phyloP scores from a whole-genome alignment of 2,797 vertebrate species.

The Oryzias sinensis region DNA sequence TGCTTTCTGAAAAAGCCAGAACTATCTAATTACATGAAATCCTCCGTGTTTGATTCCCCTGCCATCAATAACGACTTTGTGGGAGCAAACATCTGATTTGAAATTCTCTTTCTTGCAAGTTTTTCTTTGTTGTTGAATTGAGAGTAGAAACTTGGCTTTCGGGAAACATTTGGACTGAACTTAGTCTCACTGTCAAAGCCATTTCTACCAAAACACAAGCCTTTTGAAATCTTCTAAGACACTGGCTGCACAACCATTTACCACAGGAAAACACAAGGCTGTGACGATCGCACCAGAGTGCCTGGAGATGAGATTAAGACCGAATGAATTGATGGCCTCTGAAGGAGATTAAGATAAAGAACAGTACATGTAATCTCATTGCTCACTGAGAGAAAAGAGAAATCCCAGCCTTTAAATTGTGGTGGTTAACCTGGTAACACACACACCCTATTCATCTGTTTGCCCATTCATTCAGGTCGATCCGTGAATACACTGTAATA shows the following conservation, averaged over 20 bases:
- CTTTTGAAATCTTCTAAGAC: conserved; percentile 33
- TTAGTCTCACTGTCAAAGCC: conserved; percentile 25
- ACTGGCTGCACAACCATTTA: conserved; percentile 8
- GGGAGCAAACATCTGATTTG: conserved; percentile 48
- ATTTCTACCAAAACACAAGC: conserved; percentile 30
- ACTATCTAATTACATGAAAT: conserved; percentile 42
- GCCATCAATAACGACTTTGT: conserved; percentile 43
- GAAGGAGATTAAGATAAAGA: conserved; percentile 76
- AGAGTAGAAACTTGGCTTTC: conserved; percentile 24
- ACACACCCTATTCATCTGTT: conserved; percentile 36
- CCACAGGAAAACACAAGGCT: conserved; percentile 46
- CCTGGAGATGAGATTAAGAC: conserved; percentile 71
- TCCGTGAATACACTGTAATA: conserved; percentile 27
- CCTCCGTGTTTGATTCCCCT: conserved; percentile 42
- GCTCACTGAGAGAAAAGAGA: conserved; percentile 68
- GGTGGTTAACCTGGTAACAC: conserved; percentile 53
- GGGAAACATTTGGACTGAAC: conserved; percentile 15
- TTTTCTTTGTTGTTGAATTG: conserved; percentile 34
- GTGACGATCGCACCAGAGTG: conserved; percentile 46
- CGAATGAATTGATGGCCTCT: conserved; percentile 68
- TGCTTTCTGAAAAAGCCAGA: conserved; percentile 18
- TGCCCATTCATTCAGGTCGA: conserved; percentile 16
- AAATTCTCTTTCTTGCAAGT: conserved; percentile 49
- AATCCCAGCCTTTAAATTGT: conserved; percentile 55
- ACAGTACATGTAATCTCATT: conserved; percentile 70